Conservation (phyloP, 2,113 vertebrate genomes). For the Axis porcinus region DNA sequence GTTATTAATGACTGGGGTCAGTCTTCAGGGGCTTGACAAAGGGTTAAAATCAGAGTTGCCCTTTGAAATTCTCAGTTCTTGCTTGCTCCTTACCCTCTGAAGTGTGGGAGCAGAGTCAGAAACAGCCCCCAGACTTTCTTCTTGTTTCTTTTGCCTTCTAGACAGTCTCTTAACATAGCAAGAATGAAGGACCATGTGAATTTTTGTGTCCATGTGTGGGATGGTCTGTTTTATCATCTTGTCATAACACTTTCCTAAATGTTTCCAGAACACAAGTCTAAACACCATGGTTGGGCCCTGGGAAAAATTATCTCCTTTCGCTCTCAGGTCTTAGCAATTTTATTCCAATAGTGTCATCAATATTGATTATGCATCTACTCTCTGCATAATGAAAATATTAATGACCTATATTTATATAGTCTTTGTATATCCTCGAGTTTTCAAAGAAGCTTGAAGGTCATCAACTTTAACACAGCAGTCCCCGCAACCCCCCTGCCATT, state of each 20-base stretch:
- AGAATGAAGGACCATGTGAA: neutral
- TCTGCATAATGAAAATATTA: neutral
- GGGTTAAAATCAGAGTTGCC: neutral
- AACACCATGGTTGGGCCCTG: fast-evolving
- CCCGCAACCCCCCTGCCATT: fast-evolving
- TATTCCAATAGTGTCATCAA: neutral
- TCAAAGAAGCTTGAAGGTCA: slow-evolving; percentile 22
- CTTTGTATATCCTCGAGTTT: neutral
- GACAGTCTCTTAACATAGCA: neutral
- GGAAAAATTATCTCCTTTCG: neutral
- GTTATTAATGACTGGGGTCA: neutral
- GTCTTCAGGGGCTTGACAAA: neutral
- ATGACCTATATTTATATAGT: slow-evolving; percentile 10
- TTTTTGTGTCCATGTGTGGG: neutral
- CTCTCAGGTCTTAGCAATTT: neutral
- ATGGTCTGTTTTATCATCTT: neutral
- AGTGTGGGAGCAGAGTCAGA: neutral
- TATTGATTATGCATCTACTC: slow-evolving; percentile 30
- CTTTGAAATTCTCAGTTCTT: neutral
- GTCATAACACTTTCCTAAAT: neutral
- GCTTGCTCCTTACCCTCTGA: neutral
- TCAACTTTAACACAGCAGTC: neutral
- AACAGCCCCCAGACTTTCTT: neutral
- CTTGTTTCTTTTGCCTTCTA: neutral
- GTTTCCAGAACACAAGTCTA: neutral